Percentiles rank a stretch among this genome's conserved stretches.
phyloP scores from a whole-genome alignment of 2,888 invertebrate genomes.

The Seira sanloemensis region DNA sequence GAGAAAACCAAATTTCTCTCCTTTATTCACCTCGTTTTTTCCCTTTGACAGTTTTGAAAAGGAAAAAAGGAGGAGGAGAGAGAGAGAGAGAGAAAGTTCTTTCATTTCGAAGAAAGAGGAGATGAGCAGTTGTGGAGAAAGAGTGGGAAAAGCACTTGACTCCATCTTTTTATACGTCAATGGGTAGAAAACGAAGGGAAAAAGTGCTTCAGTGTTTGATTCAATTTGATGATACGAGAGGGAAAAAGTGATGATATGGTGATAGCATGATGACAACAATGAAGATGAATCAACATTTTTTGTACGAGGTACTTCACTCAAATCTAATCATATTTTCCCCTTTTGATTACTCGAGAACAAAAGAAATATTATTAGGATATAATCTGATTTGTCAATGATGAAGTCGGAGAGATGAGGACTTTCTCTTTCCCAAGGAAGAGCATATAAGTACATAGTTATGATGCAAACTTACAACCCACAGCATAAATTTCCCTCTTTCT shows the following conservation, averaged over 20 bases:
- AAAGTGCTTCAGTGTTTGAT: not conserved
- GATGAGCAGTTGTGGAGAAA: not conserved
- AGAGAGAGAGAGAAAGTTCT: not conserved
- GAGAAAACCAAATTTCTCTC: too few relatives aligned
- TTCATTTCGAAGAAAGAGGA: not conserved
- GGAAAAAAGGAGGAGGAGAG: too few relatives aligned
- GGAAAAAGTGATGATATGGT: conserved; percentile 9
- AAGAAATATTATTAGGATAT: not conserved
- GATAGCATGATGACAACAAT: conserved; percentile 3
- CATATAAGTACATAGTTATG: too few relatives aligned
- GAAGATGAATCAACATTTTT: not conserved
- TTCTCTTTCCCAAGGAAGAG: too few relatives aligned
- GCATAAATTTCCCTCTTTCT: too few relatives aligned
- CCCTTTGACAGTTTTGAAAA: conserved; percentile 5
- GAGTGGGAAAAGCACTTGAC: not conserved
- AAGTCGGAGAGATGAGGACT: not conserved
- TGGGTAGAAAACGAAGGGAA: not conserved
- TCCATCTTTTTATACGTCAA: not conserved
- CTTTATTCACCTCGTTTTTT: conserved; percentile 1
- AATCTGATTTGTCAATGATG: conserved; percentile 16
- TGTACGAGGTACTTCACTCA: not conserved
- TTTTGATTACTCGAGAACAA: conserved; percentile 1
- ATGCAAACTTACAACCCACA: too few relatives aligned
- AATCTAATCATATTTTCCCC: not conserved
- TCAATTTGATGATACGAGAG: conserved; percentile 5